phyloP scores from a whole-genome alignment of 92 coral and sea anemone species.

The Pocillopora meandrina region DNA sequence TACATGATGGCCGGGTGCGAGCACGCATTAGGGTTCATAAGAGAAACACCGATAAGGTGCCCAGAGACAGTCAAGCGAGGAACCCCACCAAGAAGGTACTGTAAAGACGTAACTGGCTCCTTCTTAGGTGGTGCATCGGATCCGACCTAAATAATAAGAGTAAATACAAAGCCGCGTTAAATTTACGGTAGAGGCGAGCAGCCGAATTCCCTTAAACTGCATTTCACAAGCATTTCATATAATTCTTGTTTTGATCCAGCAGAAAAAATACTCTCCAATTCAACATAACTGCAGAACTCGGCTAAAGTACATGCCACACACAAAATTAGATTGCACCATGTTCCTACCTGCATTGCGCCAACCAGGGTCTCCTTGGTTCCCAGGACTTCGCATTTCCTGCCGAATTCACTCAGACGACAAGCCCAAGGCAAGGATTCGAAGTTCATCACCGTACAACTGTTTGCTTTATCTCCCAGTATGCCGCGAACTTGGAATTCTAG shows the following conservation, averaged over 20 bases:
- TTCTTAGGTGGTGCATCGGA: constrained; percentile 35
- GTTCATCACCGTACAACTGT: constrained; percentile 43
- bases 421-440: constrained; percentile 79
- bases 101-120: constrained; percentile 53
- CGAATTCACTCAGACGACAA: constrained; percentile 63
- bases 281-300: too few species aligned
- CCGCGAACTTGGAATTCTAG: constrained; percentile 65
- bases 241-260: too few species aligned
- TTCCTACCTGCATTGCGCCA: constrained; percentile 57
- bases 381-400: constrained; percentile 56
- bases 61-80: constrained; percentile 48
- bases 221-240: too few species aligned
- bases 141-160: not conserved
- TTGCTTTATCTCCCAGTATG: constrained; percentile 57
- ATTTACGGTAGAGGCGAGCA: not conserved
- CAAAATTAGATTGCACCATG: not conserved
- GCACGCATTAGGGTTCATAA: constrained; percentile 56
- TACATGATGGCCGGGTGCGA: constrained; percentile 56
- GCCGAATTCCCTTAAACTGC: not conserved
- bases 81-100: constrained; percentile 45
- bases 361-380: constrained; percentile 54
- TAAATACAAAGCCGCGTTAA: too few species aligned
- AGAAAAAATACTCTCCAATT: too few species aligned
- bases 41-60: constrained; percentile 50
- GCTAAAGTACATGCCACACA: too few species aligned